Base-by-base conservation (phyloP, 1,140 invertebrate genomes). In the Pantala flavescens region DNA sequence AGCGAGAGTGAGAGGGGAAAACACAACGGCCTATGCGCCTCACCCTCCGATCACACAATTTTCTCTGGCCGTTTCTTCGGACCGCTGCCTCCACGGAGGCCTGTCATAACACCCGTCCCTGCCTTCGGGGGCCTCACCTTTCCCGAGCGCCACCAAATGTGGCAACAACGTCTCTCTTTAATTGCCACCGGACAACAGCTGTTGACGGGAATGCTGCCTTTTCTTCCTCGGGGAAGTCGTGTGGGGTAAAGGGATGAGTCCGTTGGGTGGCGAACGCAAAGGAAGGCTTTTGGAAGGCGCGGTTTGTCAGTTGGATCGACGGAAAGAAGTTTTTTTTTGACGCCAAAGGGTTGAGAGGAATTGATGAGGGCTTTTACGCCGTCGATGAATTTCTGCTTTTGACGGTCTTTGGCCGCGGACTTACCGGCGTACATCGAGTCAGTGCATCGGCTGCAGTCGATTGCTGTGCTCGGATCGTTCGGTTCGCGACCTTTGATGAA, bases 101-200 rank as follows among this genome's bases (percentile, higher is more conserved):
- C 49, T 63, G 49, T 63, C 49, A 63, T 63, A 63, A 63, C 49
- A 63, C 49, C 49, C 3, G 49, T 21, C 49, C 12, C 49, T 19
- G 49, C 49, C 49, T 63, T 21, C 49, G 12, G 49, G 16, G 49
- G 49, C n/a, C 49, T 63, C 49, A 63, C 49, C 49, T 63, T 63
- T 19, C 49, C 49, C 5, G 49, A 63, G 49, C 49, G n/a, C 14
- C 49, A 63, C 49, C 14, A 63, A 21, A 63, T 21, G 49, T 63
- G 49, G 49, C 49, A 63, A 63, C 49, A 63, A 63, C 49, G 49
- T 63, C 49, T 63, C 49, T 16, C 49, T 63, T 63, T 63, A 63
- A 63, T 63, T 63, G 49, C 49, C 49, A 63, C 49, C 49, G 49
- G 49, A 63, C 49, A 63, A 63, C 49, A 63, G 49, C 49, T 63